Percentiles rank a stretch among this genome's conserved stretches.
Evolutionary conservation across 2,797 vertebrate species (phyloP).

Genomic region (Lagorchestes hirsutus): DNA sequence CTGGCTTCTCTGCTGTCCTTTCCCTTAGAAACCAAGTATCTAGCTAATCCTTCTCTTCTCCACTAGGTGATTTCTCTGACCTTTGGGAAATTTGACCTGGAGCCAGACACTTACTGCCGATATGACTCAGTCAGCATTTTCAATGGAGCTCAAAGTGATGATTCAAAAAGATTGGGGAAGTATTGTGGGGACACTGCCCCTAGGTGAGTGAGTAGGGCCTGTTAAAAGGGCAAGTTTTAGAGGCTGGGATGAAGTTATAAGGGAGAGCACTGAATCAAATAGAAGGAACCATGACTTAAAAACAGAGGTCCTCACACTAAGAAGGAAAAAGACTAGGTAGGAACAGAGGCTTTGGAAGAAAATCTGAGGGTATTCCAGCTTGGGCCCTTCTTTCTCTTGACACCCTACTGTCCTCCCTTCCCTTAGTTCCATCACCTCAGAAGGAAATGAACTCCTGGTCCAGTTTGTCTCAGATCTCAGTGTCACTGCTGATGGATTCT

Average conservation of each 20-base stretch:
- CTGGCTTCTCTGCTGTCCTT: neutral
- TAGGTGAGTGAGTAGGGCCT: slow-evolving; percentile 83
- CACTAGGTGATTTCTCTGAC: slow-evolving; percentile 91
- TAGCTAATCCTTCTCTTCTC: neutral
- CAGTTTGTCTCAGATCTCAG: slow-evolving; percentile 96
- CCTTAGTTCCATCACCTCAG: slow-evolving; percentile 85
- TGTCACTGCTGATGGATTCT: slow-evolving; percentile 92
- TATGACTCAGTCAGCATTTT: slow-evolving; percentile 94
- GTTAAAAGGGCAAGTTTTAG: neutral
- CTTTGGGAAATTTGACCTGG: slow-evolving; percentile 93
- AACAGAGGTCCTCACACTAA: neutral
- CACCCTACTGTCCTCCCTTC: neutral
- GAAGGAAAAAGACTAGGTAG: neutral
- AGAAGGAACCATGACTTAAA: neutral
- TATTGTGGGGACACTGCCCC: slow-evolving; percentile 91
- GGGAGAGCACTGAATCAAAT: neutral
- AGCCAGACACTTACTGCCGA: slow-evolving; percentile 92
- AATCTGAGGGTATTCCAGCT: neutral
- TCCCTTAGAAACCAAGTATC: neutral
- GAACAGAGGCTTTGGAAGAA: neutral
- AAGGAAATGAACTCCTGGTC: slow-evolving; percentile 90
- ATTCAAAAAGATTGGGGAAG: slow-evolving; percentile 89
- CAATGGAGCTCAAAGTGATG: slow-evolving; percentile 90
- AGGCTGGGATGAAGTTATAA: neutral
- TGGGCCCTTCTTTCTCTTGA: neutral